Conservation (phyloP, 2,888 invertebrate genomes). For the Drymonia ruficornis region DNA sequence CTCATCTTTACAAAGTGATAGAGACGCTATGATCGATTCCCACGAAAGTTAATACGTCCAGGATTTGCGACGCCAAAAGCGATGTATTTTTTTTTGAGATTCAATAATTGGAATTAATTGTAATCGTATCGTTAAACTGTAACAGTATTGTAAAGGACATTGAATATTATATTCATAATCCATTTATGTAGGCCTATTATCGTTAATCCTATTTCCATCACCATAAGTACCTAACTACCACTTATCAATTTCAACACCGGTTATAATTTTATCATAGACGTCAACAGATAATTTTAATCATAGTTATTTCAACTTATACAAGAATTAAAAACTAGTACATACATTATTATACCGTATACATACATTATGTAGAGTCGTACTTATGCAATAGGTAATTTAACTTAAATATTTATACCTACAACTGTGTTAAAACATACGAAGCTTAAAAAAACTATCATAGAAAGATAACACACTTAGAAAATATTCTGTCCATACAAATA, state of each 20-base stretch:
- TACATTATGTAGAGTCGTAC: too few species aligned
- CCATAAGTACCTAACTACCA: background rate
- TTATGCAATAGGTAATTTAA: too few species aligned
- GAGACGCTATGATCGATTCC: conserved; percentile 13
- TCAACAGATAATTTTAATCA: background rate
- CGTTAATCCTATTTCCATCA: background rate
- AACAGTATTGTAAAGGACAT: conserved; percentile 13
- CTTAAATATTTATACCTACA: too few species aligned
- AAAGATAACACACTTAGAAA: too few species aligned
- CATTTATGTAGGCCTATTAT: background rate
- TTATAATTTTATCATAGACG: background rate
- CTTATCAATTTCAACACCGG: background rate
- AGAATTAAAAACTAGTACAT: too few species aligned
- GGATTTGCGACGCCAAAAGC: conserved; percentile 12
- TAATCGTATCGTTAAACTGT: conserved; percentile 13
- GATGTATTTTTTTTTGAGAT: conserved; percentile 30
- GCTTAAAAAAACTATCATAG: too few species aligned
- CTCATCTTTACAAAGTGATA: conserved; percentile 15
- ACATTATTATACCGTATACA: too few species aligned
- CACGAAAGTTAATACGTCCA: conserved; percentile 16
- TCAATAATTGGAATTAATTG: conserved; percentile 15
- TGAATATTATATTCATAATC: conserved; percentile 15
- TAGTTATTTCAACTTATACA: background rate
- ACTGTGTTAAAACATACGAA: too few species aligned
- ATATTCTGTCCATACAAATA: background rate